A percentile compares a stretch with the other conserved stretches of the same genome.
Evolutionary conservation across 2,888 invertebrate species (phyloP).

Genomic region (Calliopum simillimum): DNA sequence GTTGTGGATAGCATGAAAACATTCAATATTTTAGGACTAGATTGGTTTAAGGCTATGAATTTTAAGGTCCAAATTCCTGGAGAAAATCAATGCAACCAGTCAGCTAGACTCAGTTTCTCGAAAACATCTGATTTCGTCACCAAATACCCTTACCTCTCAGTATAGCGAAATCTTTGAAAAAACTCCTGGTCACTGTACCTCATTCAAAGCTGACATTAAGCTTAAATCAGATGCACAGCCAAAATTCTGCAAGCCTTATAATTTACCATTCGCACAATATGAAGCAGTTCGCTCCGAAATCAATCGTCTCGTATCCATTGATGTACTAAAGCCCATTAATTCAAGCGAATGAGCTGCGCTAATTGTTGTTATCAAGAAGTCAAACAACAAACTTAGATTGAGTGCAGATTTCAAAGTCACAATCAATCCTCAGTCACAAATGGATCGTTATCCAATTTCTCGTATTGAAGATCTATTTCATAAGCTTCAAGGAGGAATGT

Average conservation of each 20-base stretch:
- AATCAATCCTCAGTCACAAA: neutral
- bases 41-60: no score
- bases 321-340: neutral
- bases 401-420: constrained; percentile 22
- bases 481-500: neutral
- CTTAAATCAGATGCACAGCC: no score
- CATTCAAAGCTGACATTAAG: neutral
- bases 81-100: no score
- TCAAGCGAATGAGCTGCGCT: neutral
- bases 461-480: neutral
- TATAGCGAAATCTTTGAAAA: neutral
- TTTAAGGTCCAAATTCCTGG: no score
- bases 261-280: neutral
- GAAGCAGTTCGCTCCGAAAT: neutral
- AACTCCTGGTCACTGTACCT: neutral
- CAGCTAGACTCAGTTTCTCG: no score
- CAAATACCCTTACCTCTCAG: no score
- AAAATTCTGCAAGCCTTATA: neutral
- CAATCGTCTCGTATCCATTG: neutral
- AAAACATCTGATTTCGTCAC: no score
- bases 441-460: neutral
- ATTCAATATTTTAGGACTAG: no score
- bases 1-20: no score
- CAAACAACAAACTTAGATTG: constrained; percentile 29
- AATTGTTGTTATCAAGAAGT: constrained; percentile 12